phyloP scores from a whole-genome alignment of 2,888 invertebrate species.

The Zygothrica quintamaculata region DNA sequence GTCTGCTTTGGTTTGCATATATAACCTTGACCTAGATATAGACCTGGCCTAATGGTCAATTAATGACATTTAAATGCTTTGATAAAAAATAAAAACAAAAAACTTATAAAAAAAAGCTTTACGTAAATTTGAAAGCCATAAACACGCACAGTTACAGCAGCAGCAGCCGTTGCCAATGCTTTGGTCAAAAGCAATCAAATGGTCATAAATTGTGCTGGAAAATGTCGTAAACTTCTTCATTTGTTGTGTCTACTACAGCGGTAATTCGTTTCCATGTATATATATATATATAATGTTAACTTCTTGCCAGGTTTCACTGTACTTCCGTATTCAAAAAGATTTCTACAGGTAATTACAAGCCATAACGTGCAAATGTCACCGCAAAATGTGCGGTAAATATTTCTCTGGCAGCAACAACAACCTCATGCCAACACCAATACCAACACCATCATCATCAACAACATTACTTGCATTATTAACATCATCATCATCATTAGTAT shows the following conservation, averaged over 20 bases:
- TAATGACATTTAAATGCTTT: conserved; percentile 52
- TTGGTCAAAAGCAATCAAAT: conserved; percentile 62
- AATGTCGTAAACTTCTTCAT: conserved; percentile 49
- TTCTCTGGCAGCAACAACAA: conserved; percentile 14
- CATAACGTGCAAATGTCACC: conserved; percentile 74
- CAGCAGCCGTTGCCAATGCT: conserved; percentile 20
- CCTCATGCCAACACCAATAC: not conserved
- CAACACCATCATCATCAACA: conserved; percentile 16
- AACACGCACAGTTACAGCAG: conserved; percentile 30
- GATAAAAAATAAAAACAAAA: not conserved
- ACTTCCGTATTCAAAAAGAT: conserved; percentile 12
- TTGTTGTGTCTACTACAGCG: not conserved
- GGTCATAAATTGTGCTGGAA: conserved; percentile 54
- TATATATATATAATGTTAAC: not conserved
- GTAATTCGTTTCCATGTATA: too few species aligned
- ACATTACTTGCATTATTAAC: conserved; percentile 20
- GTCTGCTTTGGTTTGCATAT: too few species aligned
- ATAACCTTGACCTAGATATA: conserved; percentile 33
- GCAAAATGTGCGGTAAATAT: conserved; percentile 66
- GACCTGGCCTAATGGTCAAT: conserved; percentile 50
- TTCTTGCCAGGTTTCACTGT: not conserved
- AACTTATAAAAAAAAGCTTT: conserved; percentile 14
- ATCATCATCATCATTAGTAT: conserved; percentile 3
- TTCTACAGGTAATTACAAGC: conserved; percentile 72
- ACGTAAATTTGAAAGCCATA: conserved; percentile 53